Evolutionary conservation across 2,888 invertebrate genomes (phyloP).

Genomic region (Eilema caniola): DNA sequence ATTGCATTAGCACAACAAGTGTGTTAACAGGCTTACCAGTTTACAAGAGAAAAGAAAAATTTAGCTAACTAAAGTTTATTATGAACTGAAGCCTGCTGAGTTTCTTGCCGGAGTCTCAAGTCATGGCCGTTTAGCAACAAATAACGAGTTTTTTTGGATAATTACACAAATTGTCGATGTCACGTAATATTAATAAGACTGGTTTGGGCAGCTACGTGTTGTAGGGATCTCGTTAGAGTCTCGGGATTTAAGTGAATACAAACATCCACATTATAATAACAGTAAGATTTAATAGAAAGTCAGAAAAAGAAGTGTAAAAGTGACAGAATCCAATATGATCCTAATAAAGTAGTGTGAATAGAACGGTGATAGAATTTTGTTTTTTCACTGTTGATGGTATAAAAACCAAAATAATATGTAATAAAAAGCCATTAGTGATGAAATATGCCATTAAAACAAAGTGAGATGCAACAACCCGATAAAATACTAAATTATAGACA

Average conservation of each 20-base stretch:
- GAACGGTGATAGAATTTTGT: not conserved
- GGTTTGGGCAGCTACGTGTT: too few species aligned
- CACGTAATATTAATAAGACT: too few species aligned
- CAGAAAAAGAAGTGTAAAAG: not conserved
- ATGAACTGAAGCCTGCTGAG: not conserved
- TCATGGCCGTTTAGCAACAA: too few species aligned
- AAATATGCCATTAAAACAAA: not conserved
- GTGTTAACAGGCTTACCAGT: conserved; percentile 46
- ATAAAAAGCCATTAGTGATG: not conserved
- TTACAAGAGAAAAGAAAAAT: not conserved
- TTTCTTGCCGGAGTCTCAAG: too few species aligned
- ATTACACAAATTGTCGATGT: too few species aligned
- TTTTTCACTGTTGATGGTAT: not conserved
- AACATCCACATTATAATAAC: not conserved
- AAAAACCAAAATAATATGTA: not conserved
- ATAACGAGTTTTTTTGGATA: too few species aligned
- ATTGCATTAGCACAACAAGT: conserved; percentile 62
- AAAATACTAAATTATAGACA: conserved; percentile 3
- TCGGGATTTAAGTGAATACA: too few species aligned
- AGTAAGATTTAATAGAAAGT: not conserved
- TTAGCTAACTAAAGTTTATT: not conserved
- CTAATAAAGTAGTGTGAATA: not conserved
- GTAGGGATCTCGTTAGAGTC: too few species aligned
- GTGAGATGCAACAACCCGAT: not conserved
- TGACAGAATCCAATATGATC: not conserved